phyloP scores from a whole-genome alignment of 2,888 invertebrate species.

The Hofmannophila pseudospretella region DNA sequence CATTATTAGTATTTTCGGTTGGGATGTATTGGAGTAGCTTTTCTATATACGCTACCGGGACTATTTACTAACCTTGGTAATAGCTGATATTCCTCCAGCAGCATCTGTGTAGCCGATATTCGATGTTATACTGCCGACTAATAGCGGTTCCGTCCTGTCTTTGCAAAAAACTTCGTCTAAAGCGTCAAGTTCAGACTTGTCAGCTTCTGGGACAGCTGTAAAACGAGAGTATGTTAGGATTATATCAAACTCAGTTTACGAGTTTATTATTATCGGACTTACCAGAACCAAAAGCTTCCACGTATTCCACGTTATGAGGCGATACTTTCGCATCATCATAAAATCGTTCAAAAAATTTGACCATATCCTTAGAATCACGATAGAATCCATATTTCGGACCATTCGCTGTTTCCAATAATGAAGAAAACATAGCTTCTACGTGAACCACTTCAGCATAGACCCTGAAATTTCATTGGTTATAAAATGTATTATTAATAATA shows the following conservation, averaged over 20 bases:
- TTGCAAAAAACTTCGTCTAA: slow-evolving; percentile 78
- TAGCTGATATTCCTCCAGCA: slow-evolving; percentile 68
- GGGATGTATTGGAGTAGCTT: too few species aligned
- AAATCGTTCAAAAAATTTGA: slow-evolving; percentile 72
- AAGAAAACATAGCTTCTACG: slow-evolving; percentile 81
- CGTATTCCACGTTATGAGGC: slow-evolving; percentile 82
- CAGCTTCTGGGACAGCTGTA: slow-evolving; percentile 71
- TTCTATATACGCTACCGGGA: too few species aligned
- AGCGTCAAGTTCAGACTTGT: slow-evolving; percentile 81
- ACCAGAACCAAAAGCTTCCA: slow-evolving; percentile 92
- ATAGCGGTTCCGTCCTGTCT: slow-evolving; percentile 73
- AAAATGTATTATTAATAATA: too few species aligned
- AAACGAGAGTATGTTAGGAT: too few species aligned
- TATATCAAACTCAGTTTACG: too few species aligned
- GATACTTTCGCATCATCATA: slow-evolving; percentile 80
- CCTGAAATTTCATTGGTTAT: too few species aligned
- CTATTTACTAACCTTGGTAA: slow-evolving; percentile 74
- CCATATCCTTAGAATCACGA: slow-evolving; percentile 67
- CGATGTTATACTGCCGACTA: slow-evolving; percentile 73
- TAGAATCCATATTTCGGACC: slow-evolving; percentile 69
- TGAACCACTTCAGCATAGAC: slow-evolving; percentile 82
- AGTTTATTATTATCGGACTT: too few species aligned
- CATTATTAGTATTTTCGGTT: not conserved
- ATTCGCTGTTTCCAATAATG: slow-evolving; percentile 59
- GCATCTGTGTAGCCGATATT: slow-evolving; percentile 67